Evolutionary conservation across 2,888 invertebrate species (phyloP).

Genomic region (Nomada flava): DNA sequence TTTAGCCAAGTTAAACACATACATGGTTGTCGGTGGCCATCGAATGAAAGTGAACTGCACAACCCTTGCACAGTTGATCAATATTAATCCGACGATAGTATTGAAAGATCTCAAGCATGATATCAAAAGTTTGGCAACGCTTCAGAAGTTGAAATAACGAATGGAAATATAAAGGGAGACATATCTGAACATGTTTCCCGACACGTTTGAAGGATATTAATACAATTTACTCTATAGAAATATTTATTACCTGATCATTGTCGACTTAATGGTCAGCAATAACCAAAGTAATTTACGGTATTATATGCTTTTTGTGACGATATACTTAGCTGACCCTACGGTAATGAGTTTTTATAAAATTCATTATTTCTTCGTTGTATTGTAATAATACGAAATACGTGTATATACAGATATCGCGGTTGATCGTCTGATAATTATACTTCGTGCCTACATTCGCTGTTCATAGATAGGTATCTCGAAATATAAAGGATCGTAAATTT

Average conservation of each 20-base stretch:
- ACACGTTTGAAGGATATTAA: neutral
- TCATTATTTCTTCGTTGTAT: neutral
- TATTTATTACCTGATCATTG: constrained; percentile 16
- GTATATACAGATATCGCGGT: constrained; percentile 9
- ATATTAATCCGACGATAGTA: constrained; percentile 84
- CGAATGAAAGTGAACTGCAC: constrained; percentile 85
- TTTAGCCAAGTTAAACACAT: constrained; percentile 84
- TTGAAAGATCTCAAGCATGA: constrained; percentile 81
- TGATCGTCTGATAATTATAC: constrained; percentile 10
- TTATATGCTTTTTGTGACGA: constrained; percentile 12
- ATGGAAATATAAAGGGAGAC: neutral
- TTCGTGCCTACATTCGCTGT: constrained; percentile 15
- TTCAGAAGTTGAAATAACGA: constrained; percentile 35
- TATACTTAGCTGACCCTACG: neutral
- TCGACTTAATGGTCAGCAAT: constrained; percentile 1
- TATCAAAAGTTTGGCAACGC: constrained; percentile 1
- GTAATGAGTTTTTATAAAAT: constrained; percentile 46
- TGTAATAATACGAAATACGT: constrained; percentile 1
- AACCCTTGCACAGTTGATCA: constrained; percentile 85
- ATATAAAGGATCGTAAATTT: constrained; percentile 1
- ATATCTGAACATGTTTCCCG: neutral
- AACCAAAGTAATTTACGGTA: constrained; percentile 44
- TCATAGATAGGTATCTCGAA: constrained; percentile 1
- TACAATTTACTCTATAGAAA: neutral
- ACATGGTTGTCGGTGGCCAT: constrained; percentile 86